phyloP scores from a whole-genome alignment of 2,797 vertebrate genomes.

The Rhinatrema bivittatum region DNA sequence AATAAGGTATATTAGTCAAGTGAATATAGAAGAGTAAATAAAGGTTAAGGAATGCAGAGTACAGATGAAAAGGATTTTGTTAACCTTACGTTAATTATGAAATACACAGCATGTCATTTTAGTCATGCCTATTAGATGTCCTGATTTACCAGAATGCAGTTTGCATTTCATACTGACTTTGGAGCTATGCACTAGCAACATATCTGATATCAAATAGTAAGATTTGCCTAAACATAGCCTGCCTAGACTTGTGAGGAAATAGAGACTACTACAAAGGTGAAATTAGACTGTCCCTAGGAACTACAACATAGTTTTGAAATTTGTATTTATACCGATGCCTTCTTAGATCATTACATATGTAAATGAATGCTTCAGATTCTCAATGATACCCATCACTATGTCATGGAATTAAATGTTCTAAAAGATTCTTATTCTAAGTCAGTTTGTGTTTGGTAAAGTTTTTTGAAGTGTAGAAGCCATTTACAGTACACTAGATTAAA shows the following conservation, averaged over 20 bases:
- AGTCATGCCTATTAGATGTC: fast-evolving
- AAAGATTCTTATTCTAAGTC: too few relatives aligned
- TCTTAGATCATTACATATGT: not conserved
- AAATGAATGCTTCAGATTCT: fast-evolving
- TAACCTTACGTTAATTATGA: fast-evolving
- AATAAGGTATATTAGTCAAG: too few relatives aligned
- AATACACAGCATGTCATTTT: not conserved
- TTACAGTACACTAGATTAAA: conserved; percentile 1
- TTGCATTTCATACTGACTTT: too few relatives aligned
- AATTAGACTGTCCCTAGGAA: not conserved
- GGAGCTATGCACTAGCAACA: too few relatives aligned
- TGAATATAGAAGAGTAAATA: too few relatives aligned
- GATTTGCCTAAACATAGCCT: not conserved
- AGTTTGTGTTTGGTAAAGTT: fast-evolving
- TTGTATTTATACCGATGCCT: not conserved
- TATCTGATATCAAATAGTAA: fast-evolving
- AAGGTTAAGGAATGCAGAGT: not conserved
- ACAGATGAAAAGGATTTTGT: not conserved
- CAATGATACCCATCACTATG: too few relatives aligned
- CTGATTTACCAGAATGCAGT: too few relatives aligned
- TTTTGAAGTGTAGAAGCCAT: fast-evolving
- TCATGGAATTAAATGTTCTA: too few relatives aligned
- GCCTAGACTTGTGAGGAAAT: not conserved
- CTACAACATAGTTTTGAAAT: not conserved
- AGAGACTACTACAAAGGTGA: not conserved